Evolutionary conservation across 37 sponge, comb jelly and placozoan genomes (phyloP).

Genomic region (Tethya wilhelma): DNA sequence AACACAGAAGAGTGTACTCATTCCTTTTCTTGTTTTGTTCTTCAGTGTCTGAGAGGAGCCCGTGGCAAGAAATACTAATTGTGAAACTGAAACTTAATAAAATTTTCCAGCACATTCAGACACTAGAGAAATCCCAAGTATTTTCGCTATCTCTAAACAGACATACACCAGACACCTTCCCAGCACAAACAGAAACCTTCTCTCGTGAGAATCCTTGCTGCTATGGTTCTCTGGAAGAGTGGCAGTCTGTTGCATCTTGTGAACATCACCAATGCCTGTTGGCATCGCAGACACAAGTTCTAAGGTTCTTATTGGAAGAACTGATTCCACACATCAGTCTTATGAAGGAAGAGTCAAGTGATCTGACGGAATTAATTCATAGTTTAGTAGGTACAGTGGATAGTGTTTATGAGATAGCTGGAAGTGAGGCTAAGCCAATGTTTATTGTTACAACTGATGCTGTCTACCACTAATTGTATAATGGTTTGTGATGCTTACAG

Average conservation of each 20-base stretch:
- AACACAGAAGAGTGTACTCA: not conserved
- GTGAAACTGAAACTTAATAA: conserved; percentile 18
- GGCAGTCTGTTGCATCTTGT: not conserved
- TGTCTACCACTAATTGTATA: no score
- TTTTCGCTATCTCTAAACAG: not conserved
- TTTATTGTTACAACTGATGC: not conserved
- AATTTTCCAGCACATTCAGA: not conserved
- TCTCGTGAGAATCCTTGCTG: not conserved
- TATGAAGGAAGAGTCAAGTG: no score
- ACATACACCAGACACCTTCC: not conserved
- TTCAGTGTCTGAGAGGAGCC: conserved; percentile 24
- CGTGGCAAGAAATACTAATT: conserved; percentile 26
- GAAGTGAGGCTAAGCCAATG: not conserved
- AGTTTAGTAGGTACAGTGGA: no score
- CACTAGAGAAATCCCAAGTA: not conserved
- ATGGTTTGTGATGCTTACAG: no score
- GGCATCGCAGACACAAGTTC: no score
- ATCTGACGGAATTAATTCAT: no score
- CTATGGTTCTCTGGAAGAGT: not conserved
- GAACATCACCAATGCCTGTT: not conserved
- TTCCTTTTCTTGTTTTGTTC: not conserved
- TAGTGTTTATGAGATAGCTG: not conserved
- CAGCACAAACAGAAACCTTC: not conserved
- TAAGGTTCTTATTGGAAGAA: no score
- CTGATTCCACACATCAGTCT: no score